phyloP scores from a whole-genome alignment of 1,140 invertebrate genomes.

The Bicyclus anynana region DNA sequence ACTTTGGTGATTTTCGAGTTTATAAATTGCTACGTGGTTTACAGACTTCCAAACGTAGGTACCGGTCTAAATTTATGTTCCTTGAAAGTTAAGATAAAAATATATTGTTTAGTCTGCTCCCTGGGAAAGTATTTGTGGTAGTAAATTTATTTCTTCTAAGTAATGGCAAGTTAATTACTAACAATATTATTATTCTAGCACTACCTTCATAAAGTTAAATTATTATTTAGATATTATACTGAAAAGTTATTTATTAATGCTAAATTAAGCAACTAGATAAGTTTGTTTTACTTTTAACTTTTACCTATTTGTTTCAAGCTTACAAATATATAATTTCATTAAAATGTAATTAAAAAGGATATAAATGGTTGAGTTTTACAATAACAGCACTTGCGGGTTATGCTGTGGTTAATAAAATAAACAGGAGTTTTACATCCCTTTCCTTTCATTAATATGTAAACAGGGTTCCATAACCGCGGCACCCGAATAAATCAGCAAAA shows the following conservation, averaged over 20 bases:
- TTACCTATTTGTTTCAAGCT: too few relatives aligned
- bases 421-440: constrained; percentile 42
- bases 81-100: too few relatives aligned
- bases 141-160: too few relatives aligned
- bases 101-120: too few relatives aligned
- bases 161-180: too few relatives aligned
- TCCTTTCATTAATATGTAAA: constrained; percentile 60
- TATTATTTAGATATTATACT: constrained; percentile 39
- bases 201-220: too few relatives aligned
- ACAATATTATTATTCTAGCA: too few relatives aligned
- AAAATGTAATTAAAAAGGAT: not conserved
- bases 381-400: not conserved
- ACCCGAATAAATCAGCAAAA: constrained; percentile 15
- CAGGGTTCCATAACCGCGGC: constrained; percentile 39
- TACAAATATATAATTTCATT: too few relatives aligned
- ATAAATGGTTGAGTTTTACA: not conserved
- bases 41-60: constrained; percentile 58
- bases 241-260: constrained; percentile 47
- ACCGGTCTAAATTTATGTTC: constrained; percentile 69
- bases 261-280: not conserved
- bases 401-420: constrained; percentile 34
- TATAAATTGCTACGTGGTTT: constrained; percentile 70
- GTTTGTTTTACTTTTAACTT: too few relatives aligned
- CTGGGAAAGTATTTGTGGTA: too few relatives aligned
- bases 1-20: constrained; percentile 73